Evolutionary conservation across 2,113 vertebrate species (phyloP).

Genomic region (Lampris incognitus): DNA sequence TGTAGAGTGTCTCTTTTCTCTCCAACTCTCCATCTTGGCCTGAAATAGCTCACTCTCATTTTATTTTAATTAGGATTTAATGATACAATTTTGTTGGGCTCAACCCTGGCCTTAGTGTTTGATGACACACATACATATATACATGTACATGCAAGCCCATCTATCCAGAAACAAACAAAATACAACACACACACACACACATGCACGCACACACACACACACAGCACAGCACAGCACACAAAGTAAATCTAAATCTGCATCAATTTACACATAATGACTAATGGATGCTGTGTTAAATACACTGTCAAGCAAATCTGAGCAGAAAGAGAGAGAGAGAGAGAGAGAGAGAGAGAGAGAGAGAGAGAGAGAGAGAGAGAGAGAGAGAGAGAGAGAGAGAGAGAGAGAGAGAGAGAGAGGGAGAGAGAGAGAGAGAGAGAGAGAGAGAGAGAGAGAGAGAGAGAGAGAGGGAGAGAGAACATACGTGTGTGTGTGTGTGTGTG

Average conservation of each 20-base stretch:
- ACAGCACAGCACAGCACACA: conserved; percentile 1
- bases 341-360: no score
- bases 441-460: no score
- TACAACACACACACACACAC: conserved; percentile 16
- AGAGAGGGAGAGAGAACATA: background rate
- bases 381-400: no score
- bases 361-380: no score
- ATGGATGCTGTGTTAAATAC: conserved; percentile 43
- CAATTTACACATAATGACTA: no score
- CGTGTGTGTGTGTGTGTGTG: background rate
- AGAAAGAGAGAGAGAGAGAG: background rate
- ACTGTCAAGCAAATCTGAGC: conserved; percentile 39
- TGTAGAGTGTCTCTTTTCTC: background rate
- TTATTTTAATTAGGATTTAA: conserved; percentile 14
- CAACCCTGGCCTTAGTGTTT: conserved; percentile 12
- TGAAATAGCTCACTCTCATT: background rate
- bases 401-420: no score
- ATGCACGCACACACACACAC: background rate
- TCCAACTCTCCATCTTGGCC: background rate
- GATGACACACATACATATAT: background rate
- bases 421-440: no score
- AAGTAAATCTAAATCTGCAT: no score
- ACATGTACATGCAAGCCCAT: background rate
- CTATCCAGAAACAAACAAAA: conserved; percentile 26
- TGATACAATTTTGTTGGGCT: conserved; percentile 31